These are phyloP conservation scores for Varanus komodoensis DNA, from an alignment of 2,113 vertebrate species.

Conservation along the genomic window DNA sequence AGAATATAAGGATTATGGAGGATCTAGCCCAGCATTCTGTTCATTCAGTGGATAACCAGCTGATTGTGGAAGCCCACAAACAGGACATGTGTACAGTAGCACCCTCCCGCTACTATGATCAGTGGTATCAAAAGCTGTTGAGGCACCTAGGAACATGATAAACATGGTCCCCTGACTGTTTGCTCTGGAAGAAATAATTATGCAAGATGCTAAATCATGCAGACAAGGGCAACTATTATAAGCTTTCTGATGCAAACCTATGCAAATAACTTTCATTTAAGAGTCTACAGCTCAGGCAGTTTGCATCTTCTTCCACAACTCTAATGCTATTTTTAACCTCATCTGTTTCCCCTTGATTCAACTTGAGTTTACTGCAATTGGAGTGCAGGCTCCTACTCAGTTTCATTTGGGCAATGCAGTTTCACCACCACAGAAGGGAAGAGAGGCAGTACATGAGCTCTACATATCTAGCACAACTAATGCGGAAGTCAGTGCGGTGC, in stretches of 20 bases:
- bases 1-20: too few relatives aligned
- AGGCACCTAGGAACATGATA: neutral
- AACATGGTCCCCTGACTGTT: neutral
- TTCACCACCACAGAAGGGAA: neutral
- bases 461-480: neutral
- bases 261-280: neutral
- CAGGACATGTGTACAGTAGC: too few relatives aligned
- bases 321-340: neutral
- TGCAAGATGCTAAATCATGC: conserved; percentile 11
- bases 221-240: conserved; percentile 10
- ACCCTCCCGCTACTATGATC: too few relatives aligned
- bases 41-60: too few relatives aligned
- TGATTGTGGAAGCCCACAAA: too few relatives aligned
- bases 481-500: too few relatives aligned
- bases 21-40: too few relatives aligned
- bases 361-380: neutral
- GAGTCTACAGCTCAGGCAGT: conserved; percentile 7
- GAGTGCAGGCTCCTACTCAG: neutral
- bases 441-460: neutral
- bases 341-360: conserved; percentile 17
- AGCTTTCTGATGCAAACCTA: conserved; percentile 16
- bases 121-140: too few relatives aligned
- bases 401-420: neutral
- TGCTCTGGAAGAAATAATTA: neutral
- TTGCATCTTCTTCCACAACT: neutral